These are phyloP conservation scores for Alligator mississippiensis DNA, from an alignment of 2,113 vertebrate genomes.

Conservation along the genomic window DNA sequence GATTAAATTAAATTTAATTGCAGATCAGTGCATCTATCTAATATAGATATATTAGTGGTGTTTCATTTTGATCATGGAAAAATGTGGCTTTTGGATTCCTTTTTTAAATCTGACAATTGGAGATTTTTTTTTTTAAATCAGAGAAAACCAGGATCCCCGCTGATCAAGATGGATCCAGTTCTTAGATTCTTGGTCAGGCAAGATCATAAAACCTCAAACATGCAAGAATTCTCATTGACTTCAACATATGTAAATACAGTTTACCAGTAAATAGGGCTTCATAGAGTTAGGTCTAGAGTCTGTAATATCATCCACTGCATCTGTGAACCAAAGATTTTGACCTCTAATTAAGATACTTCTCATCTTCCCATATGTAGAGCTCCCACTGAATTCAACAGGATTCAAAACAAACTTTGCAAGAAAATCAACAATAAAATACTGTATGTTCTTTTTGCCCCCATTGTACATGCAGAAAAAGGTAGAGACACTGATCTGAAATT, in stretches of 20 bases:
- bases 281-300: not conserved
- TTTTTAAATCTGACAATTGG: no score
- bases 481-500: not conserved
- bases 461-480: not conserved
- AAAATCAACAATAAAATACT: not conserved
- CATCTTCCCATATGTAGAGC: not conserved
- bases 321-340: accelerated
- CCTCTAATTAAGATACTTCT: not conserved
- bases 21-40: no score
- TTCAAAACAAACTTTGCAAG: not conserved
- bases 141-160: no score
- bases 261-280: not conserved
- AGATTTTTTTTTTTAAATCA: no score
- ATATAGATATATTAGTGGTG: no score
- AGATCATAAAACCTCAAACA: not conserved
- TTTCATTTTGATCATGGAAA: no score
- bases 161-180: not conserved
- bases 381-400: not conserved
- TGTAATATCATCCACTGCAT: not conserved
- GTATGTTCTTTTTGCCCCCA: not conserved
- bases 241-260: not conserved
- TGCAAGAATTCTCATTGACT: not conserved
- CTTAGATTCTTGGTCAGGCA: not conserved
- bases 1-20: no score
- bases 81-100: no score